phyloP scores from a whole-genome alignment of 2,113 vertebrate genomes.

The Gopherus flavomarginatus region DNA sequence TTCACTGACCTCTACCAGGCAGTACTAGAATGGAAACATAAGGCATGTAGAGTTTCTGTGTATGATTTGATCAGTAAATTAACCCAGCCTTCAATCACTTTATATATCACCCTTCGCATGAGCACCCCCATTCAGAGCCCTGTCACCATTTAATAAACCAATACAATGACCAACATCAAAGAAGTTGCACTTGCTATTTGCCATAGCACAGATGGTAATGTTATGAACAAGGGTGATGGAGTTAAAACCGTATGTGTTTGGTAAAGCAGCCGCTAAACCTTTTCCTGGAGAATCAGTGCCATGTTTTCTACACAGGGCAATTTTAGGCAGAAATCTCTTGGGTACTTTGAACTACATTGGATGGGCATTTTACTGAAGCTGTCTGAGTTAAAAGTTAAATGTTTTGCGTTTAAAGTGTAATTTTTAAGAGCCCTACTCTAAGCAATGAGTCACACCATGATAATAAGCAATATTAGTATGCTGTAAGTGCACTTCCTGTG shows the following conservation, averaged over 20 bases:
- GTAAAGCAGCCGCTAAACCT: neutral
- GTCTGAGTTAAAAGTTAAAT: conserved; percentile 20
- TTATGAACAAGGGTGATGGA: neutral
- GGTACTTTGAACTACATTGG: neutral
- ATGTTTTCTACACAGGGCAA: neutral
- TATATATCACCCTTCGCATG: neutral
- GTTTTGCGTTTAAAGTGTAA: neutral
- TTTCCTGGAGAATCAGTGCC: neutral
- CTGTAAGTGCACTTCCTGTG: neutral
- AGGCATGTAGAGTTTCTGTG: conserved; percentile 46
- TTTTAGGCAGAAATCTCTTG: neutral
- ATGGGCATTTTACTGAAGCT: neutral
- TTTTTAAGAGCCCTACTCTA: neutral
- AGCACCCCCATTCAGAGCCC: neutral
- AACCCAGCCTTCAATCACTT: neutral
- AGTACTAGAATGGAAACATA: neutral
- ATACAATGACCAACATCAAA: neutral
- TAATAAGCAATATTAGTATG: neutral
- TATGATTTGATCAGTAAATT: neutral
- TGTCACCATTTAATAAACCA: neutral
- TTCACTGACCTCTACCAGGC: neutral
- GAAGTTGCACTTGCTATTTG: neutral
- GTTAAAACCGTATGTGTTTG: neutral
- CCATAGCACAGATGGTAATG: neutral
- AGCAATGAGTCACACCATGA: neutral